Evolutionary conservation across 1,140 invertebrate species (phyloP).

Genomic region (Gonatopus flavifemur): DNA sequence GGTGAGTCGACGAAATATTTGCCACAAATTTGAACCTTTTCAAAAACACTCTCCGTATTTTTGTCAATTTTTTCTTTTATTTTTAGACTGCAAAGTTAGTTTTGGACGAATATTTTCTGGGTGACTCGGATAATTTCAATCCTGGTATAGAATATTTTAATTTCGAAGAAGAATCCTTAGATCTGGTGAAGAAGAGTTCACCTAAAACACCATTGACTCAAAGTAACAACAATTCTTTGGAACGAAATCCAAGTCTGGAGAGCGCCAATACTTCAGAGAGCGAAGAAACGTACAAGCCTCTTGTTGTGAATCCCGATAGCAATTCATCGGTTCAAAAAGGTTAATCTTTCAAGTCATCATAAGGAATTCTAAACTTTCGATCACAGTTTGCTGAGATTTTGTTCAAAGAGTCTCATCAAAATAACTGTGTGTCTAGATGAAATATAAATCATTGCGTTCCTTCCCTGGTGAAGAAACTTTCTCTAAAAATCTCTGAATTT

Average conservation of each 20-base stretch:
- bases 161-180: constrained; percentile 54
- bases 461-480: background rate
- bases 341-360: too few species aligned
- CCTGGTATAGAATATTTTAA: constrained; percentile 57
- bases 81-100: constrained; percentile 80
- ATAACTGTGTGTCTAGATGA: background rate
- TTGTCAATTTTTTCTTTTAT: constrained; percentile 11
- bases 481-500: too few species aligned
- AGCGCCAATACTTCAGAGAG: constrained; percentile 44
- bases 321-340: constrained; percentile 22
- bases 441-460: constrained; percentile 4
- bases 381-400: too few species aligned
- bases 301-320: constrained; percentile 16
- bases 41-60: background rate
- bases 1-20: too few species aligned
- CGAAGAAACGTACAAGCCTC: constrained; percentile 46
- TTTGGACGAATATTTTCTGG: constrained; percentile 79
- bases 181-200: constrained; percentile 28
- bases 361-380: too few species aligned
- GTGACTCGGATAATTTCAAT: constrained; percentile 59
- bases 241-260: constrained; percentile 43
- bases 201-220: constrained; percentile 33
- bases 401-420: background rate
- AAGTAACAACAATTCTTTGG: constrained; percentile 21
- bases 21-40: background rate